Evolutionary conservation across 2,797 vertebrate genomes (phyloP).

Genomic region (Artibeus jamaicensis): DNA sequence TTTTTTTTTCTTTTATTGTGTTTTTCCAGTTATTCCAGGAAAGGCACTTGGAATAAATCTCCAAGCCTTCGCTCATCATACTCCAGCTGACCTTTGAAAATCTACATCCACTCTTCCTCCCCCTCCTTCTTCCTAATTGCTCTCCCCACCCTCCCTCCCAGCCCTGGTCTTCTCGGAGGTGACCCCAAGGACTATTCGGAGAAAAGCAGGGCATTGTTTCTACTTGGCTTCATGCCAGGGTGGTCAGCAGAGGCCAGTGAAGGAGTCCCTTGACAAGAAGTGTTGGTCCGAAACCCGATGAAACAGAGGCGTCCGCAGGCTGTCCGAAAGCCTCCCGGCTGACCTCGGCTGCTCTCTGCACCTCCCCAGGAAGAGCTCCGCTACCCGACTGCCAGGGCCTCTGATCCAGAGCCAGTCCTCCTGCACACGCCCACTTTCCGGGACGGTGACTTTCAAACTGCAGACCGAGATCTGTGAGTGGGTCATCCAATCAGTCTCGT

Average conservation of each 20-base stretch:
- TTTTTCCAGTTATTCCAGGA: slow-evolving; percentile 64
- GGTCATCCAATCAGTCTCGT: neutral
- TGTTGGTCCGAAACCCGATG: neutral
- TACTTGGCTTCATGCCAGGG: slow-evolving; percentile 22
- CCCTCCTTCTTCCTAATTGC: slow-evolving; percentile 76
- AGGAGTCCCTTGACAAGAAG: slow-evolving; percentile 49
- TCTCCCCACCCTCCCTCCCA: slow-evolving; percentile 73
- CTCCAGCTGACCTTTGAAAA: slow-evolving; percentile 71
- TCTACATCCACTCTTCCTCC: slow-evolving; percentile 42
- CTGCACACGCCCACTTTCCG: rapidly evolving
- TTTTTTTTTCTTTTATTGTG: slow-evolving; percentile 47
- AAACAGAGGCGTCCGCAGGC: neutral
- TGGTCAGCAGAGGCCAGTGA: slow-evolving; percentile 59
- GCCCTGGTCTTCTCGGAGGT: slow-evolving; percentile 63
- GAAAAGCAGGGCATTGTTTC: slow-evolving; percentile 66
- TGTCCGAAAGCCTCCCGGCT: neutral
- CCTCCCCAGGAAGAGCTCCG: neutral
- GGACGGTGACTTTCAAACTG: neutral
- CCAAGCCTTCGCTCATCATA: slow-evolving; percentile 68
- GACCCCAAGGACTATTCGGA: slow-evolving; percentile 44
- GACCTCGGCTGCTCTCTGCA: neutral
- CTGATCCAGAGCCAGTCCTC: neutral
- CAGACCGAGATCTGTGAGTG: neutral
- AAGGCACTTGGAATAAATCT: slow-evolving; percentile 73
- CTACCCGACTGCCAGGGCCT: too few species aligned